These are phyloP conservation scores for Salarias fasciatus DNA, from an alignment of 2,797 vertebrate genomes.

Conservation along the genomic window DNA sequence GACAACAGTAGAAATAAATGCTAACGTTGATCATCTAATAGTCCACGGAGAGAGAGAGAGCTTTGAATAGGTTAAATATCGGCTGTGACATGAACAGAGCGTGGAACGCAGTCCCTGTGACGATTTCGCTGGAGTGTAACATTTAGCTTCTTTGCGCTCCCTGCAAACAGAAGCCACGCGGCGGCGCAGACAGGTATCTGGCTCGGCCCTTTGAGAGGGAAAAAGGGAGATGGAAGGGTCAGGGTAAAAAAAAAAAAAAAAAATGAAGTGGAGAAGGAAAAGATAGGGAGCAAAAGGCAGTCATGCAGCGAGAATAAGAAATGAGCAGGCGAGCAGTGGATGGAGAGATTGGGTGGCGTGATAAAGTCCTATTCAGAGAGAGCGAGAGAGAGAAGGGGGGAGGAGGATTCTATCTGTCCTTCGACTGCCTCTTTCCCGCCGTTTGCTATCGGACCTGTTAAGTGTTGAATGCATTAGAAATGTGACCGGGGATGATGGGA, in stretches of 20 bases:
- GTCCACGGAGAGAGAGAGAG: too few species aligned
- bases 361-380: constrained; percentile 75
- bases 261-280: constrained; percentile 63
- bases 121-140: not conserved
- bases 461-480: constrained; percentile 72
- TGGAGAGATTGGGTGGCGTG: constrained; percentile 66
- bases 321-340: constrained; percentile 67
- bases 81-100: not conserved
- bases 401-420: constrained; percentile 67
- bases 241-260: constrained; percentile 59
- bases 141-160: constrained; percentile 3
- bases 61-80: not conserved
- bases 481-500: constrained; percentile 61
- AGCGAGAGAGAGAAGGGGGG: constrained; percentile 39
- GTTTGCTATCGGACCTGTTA: constrained; percentile 73
- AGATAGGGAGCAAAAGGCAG: constrained; percentile 67
- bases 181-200: constrained; percentile 23
- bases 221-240: constrained; percentile 60
- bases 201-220: constrained; percentile 37
- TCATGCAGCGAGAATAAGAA: constrained; percentile 73
- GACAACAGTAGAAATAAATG: too few species aligned
- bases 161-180: constrained; percentile 30
- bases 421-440: constrained; percentile 60
- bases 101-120: not conserved
- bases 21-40: too few species aligned